Percentiles rank a stretch among this genome's conserved stretches.
These are phyloP conservation scores for Oryctes rhinoceros DNA, from an alignment of 1,140 invertebrate species.

Conservation along the genomic window DNA sequence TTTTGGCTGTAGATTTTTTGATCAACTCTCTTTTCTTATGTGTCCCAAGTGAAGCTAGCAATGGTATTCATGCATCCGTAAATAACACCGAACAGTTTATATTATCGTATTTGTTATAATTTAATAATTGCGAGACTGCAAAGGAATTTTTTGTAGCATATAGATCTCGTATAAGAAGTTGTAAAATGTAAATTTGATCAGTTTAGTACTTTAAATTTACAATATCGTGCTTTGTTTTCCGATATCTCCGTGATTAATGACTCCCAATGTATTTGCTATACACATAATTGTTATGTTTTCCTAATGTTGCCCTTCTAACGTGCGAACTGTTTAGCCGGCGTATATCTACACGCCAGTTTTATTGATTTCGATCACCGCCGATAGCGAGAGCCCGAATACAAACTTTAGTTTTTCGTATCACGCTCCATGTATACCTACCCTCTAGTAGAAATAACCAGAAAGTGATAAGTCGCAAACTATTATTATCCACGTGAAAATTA, in stretches of 20 bases:
- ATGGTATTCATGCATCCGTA: no score
- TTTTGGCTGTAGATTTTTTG: no score
- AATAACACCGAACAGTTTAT: no score
- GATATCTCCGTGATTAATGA: not conserved
- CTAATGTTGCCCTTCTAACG: not conserved
- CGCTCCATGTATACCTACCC: conserved; percentile 29
- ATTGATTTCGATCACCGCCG: conserved; percentile 32
- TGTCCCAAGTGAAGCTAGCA: no score
- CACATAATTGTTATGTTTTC: not conserved
- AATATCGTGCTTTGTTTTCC: not conserved
- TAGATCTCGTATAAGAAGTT: no score
- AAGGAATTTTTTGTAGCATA: no score
- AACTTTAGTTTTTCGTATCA: conserved; percentile 31
- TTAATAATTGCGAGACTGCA: no score
- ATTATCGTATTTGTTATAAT: no score
- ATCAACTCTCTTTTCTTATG: no score
- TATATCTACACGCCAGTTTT: conserved; percentile 19
- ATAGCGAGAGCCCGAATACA: not conserved
- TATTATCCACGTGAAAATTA: conserved; percentile 41
- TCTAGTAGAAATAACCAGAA: conserved; percentile 30
- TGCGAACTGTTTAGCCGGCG: conserved; percentile 6
- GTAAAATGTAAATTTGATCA: no score
- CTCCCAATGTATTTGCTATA: not conserved
- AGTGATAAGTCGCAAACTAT: conserved; percentile 43
- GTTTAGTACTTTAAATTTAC: no score